Evolutionary conservation across 2,797 vertebrate genomes (phyloP).

Genomic region (Enteromius fasciolatus): DNA sequence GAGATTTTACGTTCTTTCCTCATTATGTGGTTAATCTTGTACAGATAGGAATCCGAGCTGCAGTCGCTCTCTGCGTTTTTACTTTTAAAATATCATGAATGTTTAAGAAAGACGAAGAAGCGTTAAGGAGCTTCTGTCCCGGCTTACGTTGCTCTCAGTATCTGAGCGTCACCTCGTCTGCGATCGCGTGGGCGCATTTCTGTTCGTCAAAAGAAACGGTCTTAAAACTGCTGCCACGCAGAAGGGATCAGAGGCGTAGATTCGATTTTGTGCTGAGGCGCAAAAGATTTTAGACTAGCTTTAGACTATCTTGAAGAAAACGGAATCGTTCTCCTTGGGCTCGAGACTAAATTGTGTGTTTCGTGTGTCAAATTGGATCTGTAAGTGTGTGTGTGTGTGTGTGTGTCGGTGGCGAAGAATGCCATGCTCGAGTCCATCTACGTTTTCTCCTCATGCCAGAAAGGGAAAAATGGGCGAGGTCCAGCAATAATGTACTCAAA

Average conservation of each 20-base stretch:
- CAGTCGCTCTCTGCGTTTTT: conserved; percentile 51
- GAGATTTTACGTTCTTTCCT: conserved; percentile 65
- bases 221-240: conserved; percentile 15
- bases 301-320: conserved; percentile 27
- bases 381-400: background rate
- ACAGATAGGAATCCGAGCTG: conserved; percentile 70
- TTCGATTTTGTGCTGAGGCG: conserved; percentile 12
- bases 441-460: conserved; percentile 51
- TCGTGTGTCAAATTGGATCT: conserved; percentile 19
- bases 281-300: conserved; percentile 30
- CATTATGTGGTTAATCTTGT: conserved; percentile 74
- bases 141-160: conserved; percentile 38
- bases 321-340: background rate
- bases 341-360: conserved; percentile 21
- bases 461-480: conserved; percentile 60
- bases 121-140: conserved; percentile 43
- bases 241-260: conserved; percentile 17
- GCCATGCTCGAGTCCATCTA: background rate
- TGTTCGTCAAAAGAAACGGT: background rate
- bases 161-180: conserved; percentile 24
- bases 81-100: conserved; percentile 62
- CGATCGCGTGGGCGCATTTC: background rate
- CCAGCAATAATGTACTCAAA: conserved; percentile 57
- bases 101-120: conserved; percentile 47
- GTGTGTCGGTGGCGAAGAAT: background rate